These are phyloP conservation scores for Unio pictorum DNA, from an alignment of 2,888 invertebrate species.

Conservation along the genomic window DNA sequence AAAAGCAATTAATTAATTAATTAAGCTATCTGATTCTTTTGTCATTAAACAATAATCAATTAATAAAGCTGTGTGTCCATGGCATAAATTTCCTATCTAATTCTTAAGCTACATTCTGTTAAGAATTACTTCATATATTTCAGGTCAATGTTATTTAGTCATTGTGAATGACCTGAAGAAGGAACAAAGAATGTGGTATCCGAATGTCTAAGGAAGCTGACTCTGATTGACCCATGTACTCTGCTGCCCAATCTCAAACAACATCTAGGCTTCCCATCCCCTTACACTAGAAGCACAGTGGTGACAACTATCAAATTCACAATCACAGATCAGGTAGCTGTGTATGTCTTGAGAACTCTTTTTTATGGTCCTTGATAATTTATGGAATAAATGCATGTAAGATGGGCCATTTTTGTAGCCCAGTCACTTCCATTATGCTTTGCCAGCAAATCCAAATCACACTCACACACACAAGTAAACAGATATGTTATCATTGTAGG, in stretches of 20 bases:
- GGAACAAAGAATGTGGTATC: conserved; percentile 99
- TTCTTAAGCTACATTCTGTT: no score
- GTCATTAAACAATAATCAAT: no score
- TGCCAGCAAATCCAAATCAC: no score
- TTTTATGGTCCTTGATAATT: background rate
- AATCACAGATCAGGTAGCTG: conserved; percentile 90
- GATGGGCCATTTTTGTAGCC: no score
- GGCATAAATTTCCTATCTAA: no score
- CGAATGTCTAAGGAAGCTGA: conserved; percentile 96
- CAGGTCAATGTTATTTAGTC: conserved; percentile 86
- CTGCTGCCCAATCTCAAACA: conserved; percentile 84
- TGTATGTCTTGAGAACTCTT: background rate
- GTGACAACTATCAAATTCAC: conserved; percentile 99
- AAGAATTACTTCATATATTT: background rate
- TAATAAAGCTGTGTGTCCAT: no score
- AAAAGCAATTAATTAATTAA: no score
- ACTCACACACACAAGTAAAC: no score
- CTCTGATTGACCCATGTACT: conserved; percentile 90
- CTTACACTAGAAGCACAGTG: conserved; percentile 89
- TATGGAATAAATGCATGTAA: no score
- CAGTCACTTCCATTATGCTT: no score
- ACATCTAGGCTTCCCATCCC: conserved; percentile 61
- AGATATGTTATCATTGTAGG: no score
- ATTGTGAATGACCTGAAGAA: conserved; percentile 97
- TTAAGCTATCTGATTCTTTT: no score